Percentiles rank a stretch among this genome's conserved stretches.
Conservation (phyloP, 2,888 invertebrate genomes). For the Mesorhabditis spiculigera region DNA sequence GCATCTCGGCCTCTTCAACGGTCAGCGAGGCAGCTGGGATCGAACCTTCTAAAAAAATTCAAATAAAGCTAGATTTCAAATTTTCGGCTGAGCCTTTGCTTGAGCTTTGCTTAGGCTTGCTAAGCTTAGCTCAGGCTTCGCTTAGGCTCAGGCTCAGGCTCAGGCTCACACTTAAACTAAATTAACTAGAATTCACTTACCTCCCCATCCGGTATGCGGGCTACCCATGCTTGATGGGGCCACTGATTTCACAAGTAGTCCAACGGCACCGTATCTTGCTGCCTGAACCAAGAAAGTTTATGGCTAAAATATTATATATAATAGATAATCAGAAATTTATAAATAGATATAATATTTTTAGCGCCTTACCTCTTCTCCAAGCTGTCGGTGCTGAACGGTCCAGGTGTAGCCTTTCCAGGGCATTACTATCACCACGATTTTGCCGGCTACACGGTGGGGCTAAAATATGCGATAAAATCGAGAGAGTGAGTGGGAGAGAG, state of each 20-base stretch:
- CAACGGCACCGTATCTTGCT: neutral
- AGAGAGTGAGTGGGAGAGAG: slow-evolving; percentile 35
- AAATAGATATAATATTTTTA: too few species aligned
- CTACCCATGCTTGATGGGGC: neutral
- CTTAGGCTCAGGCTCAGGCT: too few species aligned
- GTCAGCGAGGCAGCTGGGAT: too few species aligned
- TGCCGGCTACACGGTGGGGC: slow-evolving; percentile 33
- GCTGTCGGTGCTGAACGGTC: slow-evolving; percentile 27
- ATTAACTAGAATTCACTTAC: neutral
- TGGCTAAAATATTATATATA: neutral
- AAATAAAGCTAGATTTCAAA: too few species aligned
- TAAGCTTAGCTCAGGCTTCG: too few species aligned
- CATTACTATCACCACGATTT: slow-evolving; percentile 60
- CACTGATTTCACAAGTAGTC: neutral
- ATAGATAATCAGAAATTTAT: neutral
- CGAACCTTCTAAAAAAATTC: too few species aligned
- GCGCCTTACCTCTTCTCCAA: slow-evolving; percentile 13
- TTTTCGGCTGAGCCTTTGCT: too few species aligned
- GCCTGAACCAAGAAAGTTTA: neutral
- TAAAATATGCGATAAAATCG: too few species aligned
- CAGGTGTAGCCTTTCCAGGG: slow-evolving; percentile 53
- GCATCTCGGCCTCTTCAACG: too few species aligned
- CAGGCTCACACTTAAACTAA: too few species aligned
- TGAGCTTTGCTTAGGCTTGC: too few species aligned
- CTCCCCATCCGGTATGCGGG: slow-evolving; percentile 6